Percentiles rank a stretch among this genome's conserved stretches.
Conservation (phyloP, 2,888 invertebrate species). For the Eristalis tenax region DNA sequence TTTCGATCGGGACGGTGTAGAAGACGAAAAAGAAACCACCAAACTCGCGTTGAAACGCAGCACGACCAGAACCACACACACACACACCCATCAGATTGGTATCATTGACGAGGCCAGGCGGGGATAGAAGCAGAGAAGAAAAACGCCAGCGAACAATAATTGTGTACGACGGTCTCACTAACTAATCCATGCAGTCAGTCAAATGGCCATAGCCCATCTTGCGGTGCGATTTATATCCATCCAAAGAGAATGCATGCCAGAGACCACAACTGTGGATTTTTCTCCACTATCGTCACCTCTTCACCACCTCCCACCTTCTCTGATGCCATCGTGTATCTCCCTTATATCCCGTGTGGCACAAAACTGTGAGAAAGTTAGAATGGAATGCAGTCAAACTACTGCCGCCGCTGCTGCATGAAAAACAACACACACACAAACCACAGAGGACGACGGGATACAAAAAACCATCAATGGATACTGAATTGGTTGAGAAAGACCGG, state of each 20-base stretch:
- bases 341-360: slow-evolving; percentile 24
- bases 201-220: slow-evolving; percentile 49
- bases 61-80: neutral
- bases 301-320: neutral
- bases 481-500: slow-evolving; percentile 68
- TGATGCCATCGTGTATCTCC: neutral
- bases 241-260: slow-evolving; percentile 8
- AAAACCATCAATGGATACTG: slow-evolving; percentile 72
- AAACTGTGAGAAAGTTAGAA: slow-evolving; percentile 75
- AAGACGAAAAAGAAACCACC: slow-evolving; percentile 13
- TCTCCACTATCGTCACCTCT: slow-evolving; percentile 10
- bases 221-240: slow-evolving; percentile 62
- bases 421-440: slow-evolving; percentile 34
- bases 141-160: slow-evolving; percentile 61
- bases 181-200: slow-evolving; percentile 10
- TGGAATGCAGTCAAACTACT: slow-evolving; percentile 75
- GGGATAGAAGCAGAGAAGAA: slow-evolving; percentile 26
- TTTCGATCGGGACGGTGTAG: slow-evolving; percentile 36
- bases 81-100: slow-evolving; percentile 55
- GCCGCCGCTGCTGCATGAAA: slow-evolving; percentile 45
- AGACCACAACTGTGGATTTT: slow-evolving; percentile 55
- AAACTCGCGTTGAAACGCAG: slow-evolving; percentile 54
- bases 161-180: slow-evolving; percentile 36
- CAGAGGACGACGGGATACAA: slow-evolving; percentile 70
- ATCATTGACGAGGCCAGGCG: slow-evolving; percentile 66